These are phyloP conservation scores for Flexamia atlantica DNA, from an alignment of 2,888 invertebrate species.

Conservation along the genomic window DNA sequence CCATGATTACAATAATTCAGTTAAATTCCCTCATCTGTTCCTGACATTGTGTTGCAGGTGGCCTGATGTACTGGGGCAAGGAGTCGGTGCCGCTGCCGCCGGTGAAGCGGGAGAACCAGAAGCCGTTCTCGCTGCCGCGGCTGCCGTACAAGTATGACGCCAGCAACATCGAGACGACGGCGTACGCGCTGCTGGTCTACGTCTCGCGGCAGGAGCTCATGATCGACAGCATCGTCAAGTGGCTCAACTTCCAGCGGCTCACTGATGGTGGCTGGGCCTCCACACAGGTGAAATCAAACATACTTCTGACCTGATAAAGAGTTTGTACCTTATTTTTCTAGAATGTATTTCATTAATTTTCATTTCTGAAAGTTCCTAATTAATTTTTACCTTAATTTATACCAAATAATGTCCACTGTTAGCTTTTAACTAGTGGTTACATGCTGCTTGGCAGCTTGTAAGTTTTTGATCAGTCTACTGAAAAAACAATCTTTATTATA, in stretches of 20 bases:
- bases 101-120: slow-evolving; percentile 92
- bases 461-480: too few relatives aligned
- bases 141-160: slow-evolving; percentile 93
- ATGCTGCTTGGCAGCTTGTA: too few relatives aligned
- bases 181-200: slow-evolving; percentile 93
- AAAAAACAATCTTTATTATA: too few relatives aligned
- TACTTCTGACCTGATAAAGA: too few relatives aligned
- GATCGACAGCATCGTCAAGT: slow-evolving; percentile 92
- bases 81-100: slow-evolving; percentile 89
- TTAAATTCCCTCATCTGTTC: too few relatives aligned
- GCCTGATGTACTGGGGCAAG: slow-evolving; percentile 91
- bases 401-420: too few relatives aligned
- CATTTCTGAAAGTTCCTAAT: too few relatives aligned
- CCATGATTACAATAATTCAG: too few relatives aligned
- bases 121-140: slow-evolving; percentile 92
- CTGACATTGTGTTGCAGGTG: slow-evolving; percentile 77
- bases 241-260: slow-evolving; percentile 92
- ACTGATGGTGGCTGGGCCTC: slow-evolving; percentile 94
- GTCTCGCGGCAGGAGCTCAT: slow-evolving; percentile 90
- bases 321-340: too few relatives aligned
- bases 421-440: too few relatives aligned
- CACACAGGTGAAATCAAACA: slow-evolving; percentile 87
- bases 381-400: too few relatives aligned
- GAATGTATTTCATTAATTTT: too few relatives aligned
- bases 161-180: slow-evolving; percentile 94